Percentiles rank a stretch among this genome's conserved stretches.
These are phyloP conservation scores for Enteromius paludinosus DNA, from an alignment of 2,797 vertebrate genomes.

Conservation along the genomic window DNA sequence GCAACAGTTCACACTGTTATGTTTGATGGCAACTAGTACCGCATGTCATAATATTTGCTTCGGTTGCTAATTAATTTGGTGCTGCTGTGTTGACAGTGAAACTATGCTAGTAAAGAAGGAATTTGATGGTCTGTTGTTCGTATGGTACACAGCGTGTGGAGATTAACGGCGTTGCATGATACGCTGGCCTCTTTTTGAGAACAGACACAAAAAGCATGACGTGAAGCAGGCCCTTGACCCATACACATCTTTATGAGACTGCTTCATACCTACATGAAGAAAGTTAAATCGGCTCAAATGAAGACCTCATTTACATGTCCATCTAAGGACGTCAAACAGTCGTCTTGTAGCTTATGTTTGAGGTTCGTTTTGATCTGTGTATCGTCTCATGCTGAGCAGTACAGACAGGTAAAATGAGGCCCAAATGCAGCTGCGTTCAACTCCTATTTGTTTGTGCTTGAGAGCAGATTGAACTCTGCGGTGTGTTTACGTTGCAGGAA, in stretches of 20 bases:
- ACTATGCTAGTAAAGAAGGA: constrained; percentile 38
- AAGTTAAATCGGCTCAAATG: constrained; percentile 21
- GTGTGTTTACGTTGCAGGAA: constrained; percentile 58
- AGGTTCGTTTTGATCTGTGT: constrained; percentile 31
- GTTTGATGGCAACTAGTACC: constrained; percentile 13
- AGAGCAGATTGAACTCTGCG: constrained; percentile 31
- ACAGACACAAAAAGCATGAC: neutral
- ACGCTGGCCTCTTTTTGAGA: constrained; percentile 1
- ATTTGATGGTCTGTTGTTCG: constrained; percentile 38
- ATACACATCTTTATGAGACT: constrained; percentile 10
- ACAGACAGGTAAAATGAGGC: constrained; percentile 35
- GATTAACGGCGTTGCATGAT: neutral
- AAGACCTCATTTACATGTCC: constrained; percentile 35
- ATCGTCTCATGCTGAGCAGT: constrained; percentile 2
- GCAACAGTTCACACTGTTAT: constrained; percentile 24
- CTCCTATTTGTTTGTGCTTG: constrained; percentile 36
- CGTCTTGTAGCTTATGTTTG: constrained; percentile 3
- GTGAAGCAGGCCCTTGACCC: neutral
- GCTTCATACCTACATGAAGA: neutral
- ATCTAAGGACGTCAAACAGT: constrained; percentile 34
- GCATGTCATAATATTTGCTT: constrained; percentile 48
- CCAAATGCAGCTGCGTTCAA: constrained; percentile 36
- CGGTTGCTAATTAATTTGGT: constrained; percentile 37
- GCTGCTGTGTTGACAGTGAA: constrained; percentile 32
- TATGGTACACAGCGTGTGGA: constrained; percentile 1